Evolutionary conservation across 2,888 invertebrate species (phyloP).

Genomic region (Palloptera scutellata): DNA sequence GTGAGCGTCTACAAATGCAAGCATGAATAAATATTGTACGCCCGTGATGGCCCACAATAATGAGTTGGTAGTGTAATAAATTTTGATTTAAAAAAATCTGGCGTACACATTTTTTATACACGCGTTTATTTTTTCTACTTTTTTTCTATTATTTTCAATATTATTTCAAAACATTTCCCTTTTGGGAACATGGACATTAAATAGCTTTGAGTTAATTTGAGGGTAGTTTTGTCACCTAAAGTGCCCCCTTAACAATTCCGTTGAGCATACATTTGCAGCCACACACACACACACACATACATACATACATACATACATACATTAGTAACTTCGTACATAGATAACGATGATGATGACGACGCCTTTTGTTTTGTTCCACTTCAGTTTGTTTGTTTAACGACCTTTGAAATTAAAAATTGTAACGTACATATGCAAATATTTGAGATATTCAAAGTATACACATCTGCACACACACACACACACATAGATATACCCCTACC

Average conservation of each 20-base stretch:
- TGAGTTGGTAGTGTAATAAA: constrained; percentile 12
- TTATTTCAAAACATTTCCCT: constrained; percentile 16
- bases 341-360: constrained; percentile 1
- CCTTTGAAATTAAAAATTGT: constrained; percentile 58
- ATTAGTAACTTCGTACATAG: not conserved
- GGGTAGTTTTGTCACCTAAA: constrained; percentile 44
- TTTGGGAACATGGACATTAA: constrained; percentile 34
- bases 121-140: constrained; percentile 23
- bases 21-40: constrained; percentile 20
- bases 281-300: too few relatives aligned
- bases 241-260: constrained; percentile 19
- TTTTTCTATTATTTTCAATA: constrained; percentile 15
- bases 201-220: constrained; percentile 39
- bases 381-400: constrained; percentile 62
- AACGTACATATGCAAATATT: constrained; percentile 21
- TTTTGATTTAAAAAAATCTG: constrained; percentile 27
- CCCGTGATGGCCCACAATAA: constrained; percentile 30
- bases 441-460: constrained; percentile 1
- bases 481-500: not conserved
- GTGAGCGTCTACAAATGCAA: not conserved
- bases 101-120: constrained; percentile 30
- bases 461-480: not conserved
- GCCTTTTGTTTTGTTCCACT: constrained; percentile 56
- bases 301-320: too few relatives aligned
- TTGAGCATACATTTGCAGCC: not conserved